These are phyloP conservation scores for Dexiosoma caninum DNA, from an alignment of 2,888 invertebrate genomes.

Conservation along the genomic window DNA sequence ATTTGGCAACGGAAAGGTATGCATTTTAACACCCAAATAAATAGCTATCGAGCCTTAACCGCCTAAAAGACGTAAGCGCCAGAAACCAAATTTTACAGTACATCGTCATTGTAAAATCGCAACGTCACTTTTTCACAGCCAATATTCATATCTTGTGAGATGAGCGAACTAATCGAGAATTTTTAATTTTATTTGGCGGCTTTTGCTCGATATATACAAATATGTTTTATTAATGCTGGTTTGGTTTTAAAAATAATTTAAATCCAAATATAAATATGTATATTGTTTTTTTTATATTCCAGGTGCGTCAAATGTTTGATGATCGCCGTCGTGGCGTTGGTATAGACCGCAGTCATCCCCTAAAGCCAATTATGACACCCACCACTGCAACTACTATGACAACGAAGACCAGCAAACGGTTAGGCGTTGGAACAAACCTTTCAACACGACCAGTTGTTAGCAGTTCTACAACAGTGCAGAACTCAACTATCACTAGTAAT, in stretches of 20 bases:
- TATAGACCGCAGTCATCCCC: conserved; percentile 88
- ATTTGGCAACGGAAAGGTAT: conserved; percentile 75
- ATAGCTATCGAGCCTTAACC: too few species aligned
- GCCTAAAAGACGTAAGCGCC: too few species aligned
- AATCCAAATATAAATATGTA: neutral
- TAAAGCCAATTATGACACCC: conserved; percentile 84
- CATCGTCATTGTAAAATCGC: too few species aligned
- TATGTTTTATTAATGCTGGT: too few species aligned
- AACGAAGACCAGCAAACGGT: conserved; percentile 29
- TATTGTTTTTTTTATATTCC: conserved; percentile 37
- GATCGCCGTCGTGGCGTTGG: conserved; percentile 87
- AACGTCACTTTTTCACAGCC: too few species aligned
- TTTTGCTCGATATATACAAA: too few species aligned
- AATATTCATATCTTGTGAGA: too few species aligned
- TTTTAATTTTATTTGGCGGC: too few species aligned
- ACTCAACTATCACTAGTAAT: neutral
- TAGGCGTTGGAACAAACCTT: conserved; percentile 21
- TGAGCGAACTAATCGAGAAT: too few species aligned
- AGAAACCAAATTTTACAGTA: too few species aligned
- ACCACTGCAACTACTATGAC: conserved; percentile 35
- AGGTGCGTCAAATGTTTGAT: conserved; percentile 92
- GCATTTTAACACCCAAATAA: neutral
- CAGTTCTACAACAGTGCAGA: conserved; percentile 6
- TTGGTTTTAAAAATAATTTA: neutral
- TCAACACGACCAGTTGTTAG: neutral